phyloP scores from a whole-genome alignment of 2,797 vertebrate species.

The Fringilla coelebs region DNA sequence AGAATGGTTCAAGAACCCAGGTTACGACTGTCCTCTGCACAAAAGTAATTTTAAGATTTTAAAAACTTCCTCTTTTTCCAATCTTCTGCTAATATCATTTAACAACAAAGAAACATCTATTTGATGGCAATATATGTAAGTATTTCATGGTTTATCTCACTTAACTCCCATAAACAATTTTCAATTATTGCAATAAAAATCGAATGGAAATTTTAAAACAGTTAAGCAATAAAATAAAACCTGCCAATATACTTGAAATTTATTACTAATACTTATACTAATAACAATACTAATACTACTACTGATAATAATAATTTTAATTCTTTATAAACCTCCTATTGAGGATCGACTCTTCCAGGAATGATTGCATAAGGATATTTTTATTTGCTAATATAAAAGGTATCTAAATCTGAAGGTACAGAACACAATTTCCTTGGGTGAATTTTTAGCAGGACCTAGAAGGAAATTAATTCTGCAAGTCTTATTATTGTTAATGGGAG shows the following conservation, averaged over 20 bases:
- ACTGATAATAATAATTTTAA: neutral
- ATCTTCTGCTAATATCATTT: neutral
- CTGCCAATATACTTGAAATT: neutral
- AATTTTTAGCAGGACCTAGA: neutral
- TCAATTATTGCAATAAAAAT: neutral
- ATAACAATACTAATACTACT: too few relatives aligned
- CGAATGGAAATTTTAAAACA: neutral
- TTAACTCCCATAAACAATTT: neutral
- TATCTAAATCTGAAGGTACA: neutral
- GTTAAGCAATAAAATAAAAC: neutral
- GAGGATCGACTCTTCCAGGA: neutral
- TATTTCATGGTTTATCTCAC: neutral
- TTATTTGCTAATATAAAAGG: neutral
- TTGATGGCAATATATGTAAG: neutral
- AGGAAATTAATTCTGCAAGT: constrained; percentile 34
- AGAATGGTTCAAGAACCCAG: neutral
- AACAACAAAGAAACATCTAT: neutral
- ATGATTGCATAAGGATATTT: neutral
- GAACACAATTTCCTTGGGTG: neutral
- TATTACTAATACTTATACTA: neutral
- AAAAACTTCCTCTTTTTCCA: neutral
- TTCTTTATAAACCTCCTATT: neutral
- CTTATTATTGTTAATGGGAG: constrained; percentile 25
- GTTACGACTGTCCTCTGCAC: neutral
- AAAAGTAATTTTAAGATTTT: neutral